Conservation (phyloP, 2,797 vertebrate genomes). For the Gymnoscopelus microlampas region DNA sequence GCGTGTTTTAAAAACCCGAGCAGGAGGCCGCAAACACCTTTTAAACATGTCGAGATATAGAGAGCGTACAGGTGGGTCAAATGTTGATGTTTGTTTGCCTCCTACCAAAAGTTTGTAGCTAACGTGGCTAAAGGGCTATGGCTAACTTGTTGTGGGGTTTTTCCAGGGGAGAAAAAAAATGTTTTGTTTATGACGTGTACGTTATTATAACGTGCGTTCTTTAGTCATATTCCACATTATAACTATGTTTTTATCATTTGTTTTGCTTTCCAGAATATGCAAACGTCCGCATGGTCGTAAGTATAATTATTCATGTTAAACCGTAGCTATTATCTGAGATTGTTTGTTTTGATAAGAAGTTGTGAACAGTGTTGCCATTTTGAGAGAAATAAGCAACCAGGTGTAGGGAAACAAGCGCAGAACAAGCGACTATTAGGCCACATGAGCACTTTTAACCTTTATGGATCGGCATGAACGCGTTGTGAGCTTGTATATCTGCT, state of each 20-base stretch:
- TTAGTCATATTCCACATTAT: fast-evolving
- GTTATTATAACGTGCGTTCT: not conserved
- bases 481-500: too few species aligned
- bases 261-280: slow-evolving; percentile 40
- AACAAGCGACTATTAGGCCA: too few species aligned
- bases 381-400: too few species aligned
- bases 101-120: slow-evolving; percentile 14
- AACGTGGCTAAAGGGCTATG: slow-evolving; percentile 27
- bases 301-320: slow-evolving; percentile 3
- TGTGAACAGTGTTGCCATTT: too few species aligned
- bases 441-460: too few species aligned
- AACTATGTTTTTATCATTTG: not conserved
- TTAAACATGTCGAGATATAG: slow-evolving; percentile 51
- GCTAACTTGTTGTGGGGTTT: not conserved
- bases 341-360: not conserved
- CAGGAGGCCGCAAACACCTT: too few species aligned
- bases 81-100: not conserved
- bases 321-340: not conserved
- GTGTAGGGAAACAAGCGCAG: too few species aligned
- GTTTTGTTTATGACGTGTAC: too few species aligned
- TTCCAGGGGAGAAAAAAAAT: not conserved
- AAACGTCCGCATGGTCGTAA: slow-evolving; percentile 54
- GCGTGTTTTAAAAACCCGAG: too few species aligned
- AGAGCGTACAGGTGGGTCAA: slow-evolving; percentile 52
- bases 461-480: too few species aligned